These are phyloP conservation scores for Melipona quadrifasciata DNA, from an alignment of 1,140 invertebrate species.

Conservation along the genomic window DNA sequence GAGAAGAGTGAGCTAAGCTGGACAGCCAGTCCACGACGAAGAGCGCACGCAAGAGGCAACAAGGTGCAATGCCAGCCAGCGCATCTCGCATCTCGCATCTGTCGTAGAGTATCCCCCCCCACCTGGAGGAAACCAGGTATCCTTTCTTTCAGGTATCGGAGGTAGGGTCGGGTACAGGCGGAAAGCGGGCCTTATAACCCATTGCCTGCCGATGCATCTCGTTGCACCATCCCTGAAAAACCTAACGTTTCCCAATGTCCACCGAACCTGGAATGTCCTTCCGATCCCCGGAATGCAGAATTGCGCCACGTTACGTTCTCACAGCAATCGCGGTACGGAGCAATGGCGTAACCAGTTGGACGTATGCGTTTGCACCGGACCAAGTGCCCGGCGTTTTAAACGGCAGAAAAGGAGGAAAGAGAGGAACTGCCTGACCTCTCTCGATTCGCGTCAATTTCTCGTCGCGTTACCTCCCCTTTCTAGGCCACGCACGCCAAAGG, in stretches of 20 bases:
- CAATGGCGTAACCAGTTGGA: too few relatives aligned
- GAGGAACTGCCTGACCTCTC: conserved; percentile 69
- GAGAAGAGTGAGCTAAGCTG: not conserved
- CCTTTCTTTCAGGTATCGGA: conserved; percentile 24
- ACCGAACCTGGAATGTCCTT: too few relatives aligned
- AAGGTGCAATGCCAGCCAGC: conserved; percentile 59
- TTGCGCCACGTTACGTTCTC: too few relatives aligned
- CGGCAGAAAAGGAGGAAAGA: conserved; percentile 20
- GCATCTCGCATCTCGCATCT: conserved; percentile 75
- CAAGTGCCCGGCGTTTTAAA: too few relatives aligned
- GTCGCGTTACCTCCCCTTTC: conserved; percentile 66
- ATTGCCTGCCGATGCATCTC: not conserved
- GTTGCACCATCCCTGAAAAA: not conserved
- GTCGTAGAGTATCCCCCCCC: conserved; percentile 57
- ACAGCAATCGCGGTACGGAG: too few relatives aligned
- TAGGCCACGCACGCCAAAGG: conserved; percentile 58
- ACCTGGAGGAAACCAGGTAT: not conserved
- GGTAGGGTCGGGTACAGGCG: conserved; percentile 64
- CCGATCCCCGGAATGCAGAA: too few relatives aligned
- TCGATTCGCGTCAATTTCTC: conserved; percentile 74
- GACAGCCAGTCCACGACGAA: conserved; percentile 57
- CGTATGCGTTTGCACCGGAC: too few relatives aligned
- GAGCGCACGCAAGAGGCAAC: conserved; percentile 35
- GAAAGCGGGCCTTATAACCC: conserved; percentile 62
- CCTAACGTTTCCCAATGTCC: too few relatives aligned